Evolutionary conservation across 1,140 invertebrate species (phyloP), one percentile per base, ranked within the genome.

Genomic region (Epicauta chinensis): DNA sequence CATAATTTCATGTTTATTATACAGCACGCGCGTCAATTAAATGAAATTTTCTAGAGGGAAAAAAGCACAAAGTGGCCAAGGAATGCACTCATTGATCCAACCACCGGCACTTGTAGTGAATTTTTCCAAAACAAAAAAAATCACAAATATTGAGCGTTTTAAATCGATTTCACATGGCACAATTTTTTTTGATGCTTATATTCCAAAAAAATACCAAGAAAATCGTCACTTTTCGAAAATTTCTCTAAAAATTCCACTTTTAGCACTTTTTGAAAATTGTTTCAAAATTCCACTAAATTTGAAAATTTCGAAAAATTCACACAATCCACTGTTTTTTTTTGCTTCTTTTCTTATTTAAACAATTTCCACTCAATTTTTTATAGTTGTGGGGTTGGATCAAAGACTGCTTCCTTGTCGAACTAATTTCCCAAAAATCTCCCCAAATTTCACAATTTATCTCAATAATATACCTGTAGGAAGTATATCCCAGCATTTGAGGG

Each of bases 401-500:
- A 3, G 23, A 23, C 7, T 23, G 23, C 23, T 23, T 23, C 7
- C 7, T 7, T 3, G 23, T 3, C 4, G 23, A n/a, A n/a, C n/a
- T 23, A 23, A 23, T 23, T 23, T 23, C 2, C 4, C 4, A 23
- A 23, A 23, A 5, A 5, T 23, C 23, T 23, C 7, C 2, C 4
- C 4, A 23, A 23, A 23, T 23, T 23, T 23, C 23, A 23, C 23
- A 23, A 23, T 23, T 23, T 23, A 3, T 23, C 7, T 2, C 7
- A 7, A 49, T 40, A 36, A 51, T 63, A 45, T 70, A 70, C 68
- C 68, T 70, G 61, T 70, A 70, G 63, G 67, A 67, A 63, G 68
- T 70, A 65, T 70, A 70, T 66, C 67, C 68, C 68, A 70, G 67
- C 68, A 70, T 70, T 70, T 68, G 68, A 66, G 54, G 61, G 63